Conservation (phyloP, 1,140 invertebrate genomes). For the Steinernema feltiae region DNA sequence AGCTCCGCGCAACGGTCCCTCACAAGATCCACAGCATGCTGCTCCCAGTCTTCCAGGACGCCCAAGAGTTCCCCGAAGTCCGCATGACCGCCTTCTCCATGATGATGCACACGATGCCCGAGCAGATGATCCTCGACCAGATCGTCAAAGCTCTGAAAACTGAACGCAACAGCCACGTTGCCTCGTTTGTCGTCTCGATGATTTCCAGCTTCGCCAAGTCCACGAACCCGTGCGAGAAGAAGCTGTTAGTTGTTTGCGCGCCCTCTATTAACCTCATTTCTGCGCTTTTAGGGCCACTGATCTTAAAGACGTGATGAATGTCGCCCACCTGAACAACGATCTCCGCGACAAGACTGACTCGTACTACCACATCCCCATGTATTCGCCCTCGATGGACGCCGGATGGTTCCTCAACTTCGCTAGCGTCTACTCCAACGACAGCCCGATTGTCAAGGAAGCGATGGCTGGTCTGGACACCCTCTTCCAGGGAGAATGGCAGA, state of each 20-base stretch:
- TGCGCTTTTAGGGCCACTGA: slow-evolving; percentile 27
- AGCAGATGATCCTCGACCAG: slow-evolving; percentile 42
- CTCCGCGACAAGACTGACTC: slow-evolving; percentile 17
- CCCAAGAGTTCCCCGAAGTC: slow-evolving; percentile 42
- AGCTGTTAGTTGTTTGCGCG: slow-evolving; percentile 21
- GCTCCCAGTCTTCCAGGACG: slow-evolving; percentile 50
- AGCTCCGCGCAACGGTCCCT: slow-evolving; percentile 42
- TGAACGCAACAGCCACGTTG: slow-evolving; percentile 45
- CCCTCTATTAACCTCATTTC: slow-evolving; percentile 11
- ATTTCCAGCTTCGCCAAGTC: slow-evolving; percentile 42
- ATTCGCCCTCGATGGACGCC: slow-evolving; percentile 26
- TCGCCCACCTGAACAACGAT: slow-evolving; percentile 30
- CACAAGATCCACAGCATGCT: slow-evolving; percentile 43
- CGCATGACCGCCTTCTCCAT: slow-evolving; percentile 46
- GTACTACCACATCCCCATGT: slow-evolving; percentile 28
- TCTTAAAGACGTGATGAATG: slow-evolving; percentile 34
- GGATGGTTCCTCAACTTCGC: slow-evolving; percentile 41
- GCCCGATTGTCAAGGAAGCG: slow-evolving; percentile 26
- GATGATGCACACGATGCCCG: slow-evolving; percentile 42
- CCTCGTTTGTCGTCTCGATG: slow-evolving; percentile 41
- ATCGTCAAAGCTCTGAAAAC: slow-evolving; percentile 35
- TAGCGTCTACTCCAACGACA: slow-evolving; percentile 20
- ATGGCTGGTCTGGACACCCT: slow-evolving; percentile 34
- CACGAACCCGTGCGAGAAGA: slow-evolving; percentile 35
- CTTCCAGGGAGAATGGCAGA: slow-evolving; percentile 39